phyloP scores from a whole-genome alignment of 2,888 invertebrate genomes.

The Sthenelais limicola region DNA sequence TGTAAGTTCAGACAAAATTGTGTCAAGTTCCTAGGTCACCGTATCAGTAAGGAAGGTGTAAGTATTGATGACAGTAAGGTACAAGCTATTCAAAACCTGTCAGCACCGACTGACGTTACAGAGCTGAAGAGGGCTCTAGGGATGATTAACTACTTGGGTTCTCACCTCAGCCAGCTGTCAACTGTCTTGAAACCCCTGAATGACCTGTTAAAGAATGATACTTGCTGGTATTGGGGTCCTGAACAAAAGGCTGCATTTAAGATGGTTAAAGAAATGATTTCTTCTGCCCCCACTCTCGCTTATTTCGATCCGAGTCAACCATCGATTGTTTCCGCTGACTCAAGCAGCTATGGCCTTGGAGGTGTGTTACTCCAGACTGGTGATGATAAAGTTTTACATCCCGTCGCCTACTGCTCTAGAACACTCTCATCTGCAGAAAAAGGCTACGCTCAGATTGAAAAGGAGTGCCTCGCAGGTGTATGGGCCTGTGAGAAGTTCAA shows the following conservation, averaged over 20 bases:
- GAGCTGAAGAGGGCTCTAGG: not conserved
- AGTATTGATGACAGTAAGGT: too few relatives aligned
- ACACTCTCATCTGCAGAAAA: not conserved
- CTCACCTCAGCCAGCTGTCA: not conserved
- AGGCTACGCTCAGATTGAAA: not conserved
- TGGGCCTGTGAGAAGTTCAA: not conserved
- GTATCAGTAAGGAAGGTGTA: too few relatives aligned
- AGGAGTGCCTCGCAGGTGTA: not conserved
- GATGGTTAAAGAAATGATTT: not conserved
- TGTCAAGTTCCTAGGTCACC: slow-evolving; percentile 1
- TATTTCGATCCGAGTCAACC: too few relatives aligned
- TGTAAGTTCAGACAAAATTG: too few relatives aligned
- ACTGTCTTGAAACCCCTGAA: too few relatives aligned
- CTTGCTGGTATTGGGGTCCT: not conserved
- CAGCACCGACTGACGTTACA: too few relatives aligned
- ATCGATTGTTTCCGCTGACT: too few relatives aligned
- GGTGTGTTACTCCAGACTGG: not conserved
- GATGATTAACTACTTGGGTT: not conserved
- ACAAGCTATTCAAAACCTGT: not conserved
- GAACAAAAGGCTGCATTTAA: not conserved
- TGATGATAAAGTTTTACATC: not conserved
- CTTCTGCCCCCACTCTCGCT: too few relatives aligned
- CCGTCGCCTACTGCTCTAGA: not conserved
- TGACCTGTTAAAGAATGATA: too few relatives aligned
- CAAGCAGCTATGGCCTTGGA: not conserved